Conservation (phyloP, 2,113 vertebrate species). For the Zosterops japonicus region DNA sequence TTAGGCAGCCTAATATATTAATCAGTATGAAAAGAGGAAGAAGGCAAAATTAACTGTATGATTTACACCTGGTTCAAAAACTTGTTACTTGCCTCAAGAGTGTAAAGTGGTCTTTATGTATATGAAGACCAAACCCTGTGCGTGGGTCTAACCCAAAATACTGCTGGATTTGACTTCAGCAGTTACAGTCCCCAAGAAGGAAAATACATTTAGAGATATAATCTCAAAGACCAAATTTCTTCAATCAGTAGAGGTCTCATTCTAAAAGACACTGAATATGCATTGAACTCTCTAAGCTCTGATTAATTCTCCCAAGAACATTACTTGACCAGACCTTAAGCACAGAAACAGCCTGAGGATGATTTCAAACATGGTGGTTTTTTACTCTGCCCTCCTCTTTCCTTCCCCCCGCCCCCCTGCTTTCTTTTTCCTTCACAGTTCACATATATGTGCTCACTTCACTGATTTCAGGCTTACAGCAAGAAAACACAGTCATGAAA, state of each 20-base stretch:
- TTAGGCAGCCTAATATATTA: neutral
- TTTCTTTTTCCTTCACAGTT: neutral
- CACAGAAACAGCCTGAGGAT: neutral
- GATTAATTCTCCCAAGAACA: neutral
- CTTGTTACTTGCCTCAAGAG: neutral
- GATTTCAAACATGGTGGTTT: neutral
- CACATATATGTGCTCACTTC: neutral
- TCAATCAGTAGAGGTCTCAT: neutral
- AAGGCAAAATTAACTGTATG: neutral
- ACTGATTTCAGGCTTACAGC: neutral
- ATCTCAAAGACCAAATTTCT: neutral
- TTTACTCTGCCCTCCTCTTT: neutral
- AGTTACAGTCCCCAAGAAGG: neutral
- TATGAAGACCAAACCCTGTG: neutral
- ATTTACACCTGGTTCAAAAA: neutral
- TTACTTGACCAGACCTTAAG: neutral
- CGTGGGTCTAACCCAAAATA: neutral
- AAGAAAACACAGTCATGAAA: constrained; percentile 18
- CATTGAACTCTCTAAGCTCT: neutral
- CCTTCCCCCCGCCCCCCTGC: accelerated
- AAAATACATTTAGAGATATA: neutral
- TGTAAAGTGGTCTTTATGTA: neutral
- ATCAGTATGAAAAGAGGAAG: neutral
- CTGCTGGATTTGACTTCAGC: neutral
- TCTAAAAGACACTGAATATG: neutral